Evolutionary conservation across 2,113 vertebrate species (phyloP).

Genomic region (Mus pahari): DNA sequence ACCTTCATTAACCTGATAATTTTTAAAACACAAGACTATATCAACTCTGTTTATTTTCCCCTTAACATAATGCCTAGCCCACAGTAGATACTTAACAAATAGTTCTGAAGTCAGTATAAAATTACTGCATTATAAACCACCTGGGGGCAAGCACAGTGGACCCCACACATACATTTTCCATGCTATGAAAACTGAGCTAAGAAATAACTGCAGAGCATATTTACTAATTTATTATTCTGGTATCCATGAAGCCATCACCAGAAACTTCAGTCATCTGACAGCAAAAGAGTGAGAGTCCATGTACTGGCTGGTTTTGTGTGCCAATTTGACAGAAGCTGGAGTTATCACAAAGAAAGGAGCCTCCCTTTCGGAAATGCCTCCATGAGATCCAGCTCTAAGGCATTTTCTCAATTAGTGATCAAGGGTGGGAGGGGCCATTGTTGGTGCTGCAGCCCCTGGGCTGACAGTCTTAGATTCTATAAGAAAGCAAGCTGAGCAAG

Average conservation of each 20-base stretch:
- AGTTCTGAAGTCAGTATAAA: neutral
- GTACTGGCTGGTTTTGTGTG: too few relatives aligned
- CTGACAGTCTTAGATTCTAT: too few relatives aligned
- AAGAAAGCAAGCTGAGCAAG: too few relatives aligned
- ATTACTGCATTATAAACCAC: neutral
- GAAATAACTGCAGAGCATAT: neutral
- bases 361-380: too few relatives aligned
- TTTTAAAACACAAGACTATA: neutral
- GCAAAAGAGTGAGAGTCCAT: neutral
- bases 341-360: too few relatives aligned
- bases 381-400: too few relatives aligned
- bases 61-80: neutral
- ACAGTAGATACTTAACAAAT: slow-evolving; percentile 10
- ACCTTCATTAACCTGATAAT: neutral
- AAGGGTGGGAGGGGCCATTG: too few relatives aligned
- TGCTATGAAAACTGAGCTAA: neutral
- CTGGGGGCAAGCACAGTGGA: neutral
- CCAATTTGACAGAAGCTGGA: too few relatives aligned
- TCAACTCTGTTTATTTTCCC: neutral
- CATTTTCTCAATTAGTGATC: too few relatives aligned
- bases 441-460: too few relatives aligned
- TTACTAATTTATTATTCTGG: neutral
- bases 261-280: neutral
- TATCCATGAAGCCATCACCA: neutral
- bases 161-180: neutral